A percentile compares a stretch with the other conserved stretches of the same genome.
These are phyloP conservation scores for Argyrosomus japonicus DNA, from an alignment of 2,113 vertebrate genomes.

Conservation along the genomic window DNA sequence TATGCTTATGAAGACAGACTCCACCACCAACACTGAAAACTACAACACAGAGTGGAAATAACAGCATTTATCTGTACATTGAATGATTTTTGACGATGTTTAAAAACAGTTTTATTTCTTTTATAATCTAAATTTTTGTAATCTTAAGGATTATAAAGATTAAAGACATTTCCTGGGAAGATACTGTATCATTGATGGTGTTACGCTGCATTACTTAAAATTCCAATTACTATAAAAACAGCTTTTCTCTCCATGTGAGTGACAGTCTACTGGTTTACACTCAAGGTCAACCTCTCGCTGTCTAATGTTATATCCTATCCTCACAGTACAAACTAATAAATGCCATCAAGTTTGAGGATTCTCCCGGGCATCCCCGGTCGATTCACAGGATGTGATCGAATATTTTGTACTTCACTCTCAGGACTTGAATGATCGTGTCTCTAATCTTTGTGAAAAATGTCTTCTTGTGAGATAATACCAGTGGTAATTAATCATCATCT, in stretches of 20 bases:
- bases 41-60: neutral
- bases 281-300: neutral
- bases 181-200: neutral
- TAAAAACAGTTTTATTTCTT: neutral
- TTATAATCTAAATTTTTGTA: neutral
- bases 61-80: neutral
- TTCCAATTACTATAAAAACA: neutral
- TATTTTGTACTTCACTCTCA: slow-evolving; percentile 11
- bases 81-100: neutral
- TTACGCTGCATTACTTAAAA: neutral
- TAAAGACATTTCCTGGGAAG: neutral
- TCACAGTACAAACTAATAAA: neutral
- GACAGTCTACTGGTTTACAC: neutral
- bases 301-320: neutral
- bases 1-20: neutral
- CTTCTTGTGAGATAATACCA: slow-evolving; percentile 45
- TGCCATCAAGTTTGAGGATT: slow-evolving; percentile 5
- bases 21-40: neutral
- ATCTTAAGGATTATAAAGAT: neutral
- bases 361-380: neutral
- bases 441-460: slow-evolving; percentile 43
- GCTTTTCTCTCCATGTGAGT: neutral
- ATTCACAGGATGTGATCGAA: slow-evolving; percentile 14
- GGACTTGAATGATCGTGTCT: slow-evolving; percentile 32
- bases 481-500: slow-evolving; percentile 62